phyloP scores from a whole-genome alignment of 2,113 vertebrate genomes.

The Hippocampus guttulatus region DNA sequence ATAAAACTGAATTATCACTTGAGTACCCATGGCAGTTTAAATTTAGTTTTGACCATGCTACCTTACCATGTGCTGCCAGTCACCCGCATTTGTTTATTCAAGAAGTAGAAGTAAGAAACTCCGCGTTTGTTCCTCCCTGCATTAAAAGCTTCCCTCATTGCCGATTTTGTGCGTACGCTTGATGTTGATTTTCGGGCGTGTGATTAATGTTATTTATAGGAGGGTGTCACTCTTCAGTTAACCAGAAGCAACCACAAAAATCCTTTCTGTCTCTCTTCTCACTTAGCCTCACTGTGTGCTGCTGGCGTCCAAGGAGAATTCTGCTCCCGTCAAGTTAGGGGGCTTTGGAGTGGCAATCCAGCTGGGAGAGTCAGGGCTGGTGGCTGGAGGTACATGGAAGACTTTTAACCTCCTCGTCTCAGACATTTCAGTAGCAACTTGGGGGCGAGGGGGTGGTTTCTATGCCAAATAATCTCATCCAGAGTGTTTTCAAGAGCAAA shows the following conservation, averaged over 20 bases:
- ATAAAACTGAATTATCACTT: not conserved
- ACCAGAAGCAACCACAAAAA: not conserved
- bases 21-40: not conserved
- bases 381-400: conserved; percentile 86
- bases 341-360: conserved; percentile 98
- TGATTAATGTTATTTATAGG: conserved; percentile 28
- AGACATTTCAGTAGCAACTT: not conserved
- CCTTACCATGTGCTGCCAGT: not conserved
- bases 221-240: conserved; percentile 38
- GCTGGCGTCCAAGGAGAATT: conserved; percentile 97
- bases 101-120: not conserved
- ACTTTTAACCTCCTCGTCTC: not conserved
- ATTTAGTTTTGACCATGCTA: not conserved
- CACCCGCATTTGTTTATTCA: not conserved
- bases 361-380: conserved; percentile 93
- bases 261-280: conserved; percentile 21
- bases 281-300: conserved; percentile 96
- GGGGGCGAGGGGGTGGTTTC: too few species aligned
- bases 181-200: not conserved
- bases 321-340: conserved; percentile 93
- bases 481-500: not conserved
- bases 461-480: not conserved
- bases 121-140: not conserved
- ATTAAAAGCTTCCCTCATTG: not conserved
- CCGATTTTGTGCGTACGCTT: not conserved